Evolutionary conservation across 2,113 vertebrate species (phyloP).

Genomic region (Nothoprocta perdicaria): DNA sequence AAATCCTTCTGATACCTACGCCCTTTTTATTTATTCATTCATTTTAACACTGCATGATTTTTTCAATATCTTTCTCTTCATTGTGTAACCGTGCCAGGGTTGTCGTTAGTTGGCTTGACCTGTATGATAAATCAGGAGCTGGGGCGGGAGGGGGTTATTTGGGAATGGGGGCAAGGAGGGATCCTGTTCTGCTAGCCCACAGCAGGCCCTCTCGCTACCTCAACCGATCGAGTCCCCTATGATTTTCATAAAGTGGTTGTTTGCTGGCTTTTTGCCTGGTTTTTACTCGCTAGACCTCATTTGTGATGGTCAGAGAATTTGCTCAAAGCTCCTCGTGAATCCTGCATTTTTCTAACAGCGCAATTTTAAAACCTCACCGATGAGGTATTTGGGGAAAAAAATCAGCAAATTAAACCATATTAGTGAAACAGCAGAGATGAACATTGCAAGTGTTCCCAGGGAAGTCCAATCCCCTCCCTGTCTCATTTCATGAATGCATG

Average conservation of each 20-base stretch:
- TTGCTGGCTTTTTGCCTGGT: constrained; percentile 63
- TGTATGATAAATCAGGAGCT: constrained; percentile 52
- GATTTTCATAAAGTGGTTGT: constrained; percentile 48
- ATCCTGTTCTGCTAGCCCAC: constrained; percentile 51
- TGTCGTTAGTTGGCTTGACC: constrained; percentile 66
- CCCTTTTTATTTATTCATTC: constrained; percentile 59
- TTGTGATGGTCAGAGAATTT: constrained; percentile 44
- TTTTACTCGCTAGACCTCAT: constrained; percentile 36
- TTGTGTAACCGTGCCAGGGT: constrained; percentile 75
- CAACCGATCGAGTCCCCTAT: constrained; percentile 33
- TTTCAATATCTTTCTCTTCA: constrained; percentile 64
- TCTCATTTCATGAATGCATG: constrained; percentile 13
- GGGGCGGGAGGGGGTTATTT: constrained; percentile 47
- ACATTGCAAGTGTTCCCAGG: constrained; percentile 8
- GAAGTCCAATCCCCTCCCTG: neutral
- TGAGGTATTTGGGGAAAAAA: constrained; percentile 22
- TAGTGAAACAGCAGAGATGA: constrained; percentile 28
- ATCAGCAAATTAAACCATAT: neutral
- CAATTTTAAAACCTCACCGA: constrained; percentile 33
- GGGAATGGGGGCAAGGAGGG: neutral
- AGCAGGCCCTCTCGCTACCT: neutral
- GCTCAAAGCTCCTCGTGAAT: constrained; percentile 15
- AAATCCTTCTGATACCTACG: constrained; percentile 64
- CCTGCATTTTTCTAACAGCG: neutral
- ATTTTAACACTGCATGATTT: constrained; percentile 78